Conservation (phyloP, 2,888 invertebrate species). For the Monoplex corrugatus region DNA sequence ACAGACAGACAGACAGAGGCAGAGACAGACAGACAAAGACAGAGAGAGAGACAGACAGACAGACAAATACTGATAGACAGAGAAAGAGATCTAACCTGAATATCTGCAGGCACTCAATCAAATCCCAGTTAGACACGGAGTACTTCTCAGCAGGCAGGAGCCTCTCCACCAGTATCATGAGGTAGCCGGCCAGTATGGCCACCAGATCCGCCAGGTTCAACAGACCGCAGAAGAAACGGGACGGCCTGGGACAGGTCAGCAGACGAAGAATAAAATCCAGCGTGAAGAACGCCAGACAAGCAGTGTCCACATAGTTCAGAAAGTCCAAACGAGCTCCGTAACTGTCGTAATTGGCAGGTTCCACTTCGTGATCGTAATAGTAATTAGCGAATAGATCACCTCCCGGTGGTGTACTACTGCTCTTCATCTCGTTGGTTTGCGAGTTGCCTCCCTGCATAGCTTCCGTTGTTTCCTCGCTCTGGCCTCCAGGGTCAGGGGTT, state of each 20-base stretch:
- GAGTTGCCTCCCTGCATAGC: too few relatives aligned
- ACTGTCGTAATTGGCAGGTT: background rate
- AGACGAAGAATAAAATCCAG: constrained; percentile 70
- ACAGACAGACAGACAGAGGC: background rate
- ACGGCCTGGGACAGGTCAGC: constrained; percentile 61
- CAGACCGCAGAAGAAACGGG: constrained; percentile 61
- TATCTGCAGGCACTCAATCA: constrained; percentile 68
- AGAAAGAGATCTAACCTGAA: constrained; percentile 54
- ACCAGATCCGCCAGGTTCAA: constrained; percentile 70
- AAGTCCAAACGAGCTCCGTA: constrained; percentile 14
- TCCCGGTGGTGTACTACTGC: background rate
- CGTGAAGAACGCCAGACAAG: constrained; percentile 72
- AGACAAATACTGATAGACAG: background rate
- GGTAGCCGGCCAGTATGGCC: constrained; percentile 66
- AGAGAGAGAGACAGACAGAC: background rate
- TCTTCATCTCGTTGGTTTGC: background rate
- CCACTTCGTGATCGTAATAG: background rate
- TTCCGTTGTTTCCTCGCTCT: too few relatives aligned
- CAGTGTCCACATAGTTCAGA: constrained; percentile 65
- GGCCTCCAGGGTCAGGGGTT: too few relatives aligned
- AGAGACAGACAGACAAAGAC: background rate
- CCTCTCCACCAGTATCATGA: constrained; percentile 62
- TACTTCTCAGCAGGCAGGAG: constrained; percentile 64
- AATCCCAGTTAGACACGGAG: constrained; percentile 62
- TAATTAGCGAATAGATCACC: too few relatives aligned